These are phyloP conservation scores for Lacerta viridis DNA, from an alignment of 2,797 vertebrate genomes.

Conservation along the genomic window DNA sequence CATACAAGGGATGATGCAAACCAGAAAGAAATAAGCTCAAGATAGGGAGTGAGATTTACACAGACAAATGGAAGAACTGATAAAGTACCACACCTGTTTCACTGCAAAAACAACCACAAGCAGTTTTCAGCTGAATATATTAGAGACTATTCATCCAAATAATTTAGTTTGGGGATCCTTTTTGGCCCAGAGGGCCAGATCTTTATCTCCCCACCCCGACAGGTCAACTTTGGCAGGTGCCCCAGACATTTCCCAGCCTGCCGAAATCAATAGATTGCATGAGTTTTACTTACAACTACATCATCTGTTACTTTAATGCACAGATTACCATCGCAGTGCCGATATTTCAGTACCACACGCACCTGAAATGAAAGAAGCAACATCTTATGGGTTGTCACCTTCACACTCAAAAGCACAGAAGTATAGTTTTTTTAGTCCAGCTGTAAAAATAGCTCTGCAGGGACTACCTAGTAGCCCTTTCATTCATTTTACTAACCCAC, in stretches of 20 bases:
- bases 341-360: constrained; percentile 94
- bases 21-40: no score
- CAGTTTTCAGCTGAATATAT: background rate
- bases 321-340: constrained; percentile 95
- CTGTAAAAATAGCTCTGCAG: background rate
- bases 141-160: background rate
- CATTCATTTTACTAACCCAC: background rate
- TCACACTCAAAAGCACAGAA: background rate
- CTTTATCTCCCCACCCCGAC: no score
- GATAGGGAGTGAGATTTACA: no score
- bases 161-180: background rate
- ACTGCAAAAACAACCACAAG: background rate
- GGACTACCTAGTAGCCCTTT: background rate
- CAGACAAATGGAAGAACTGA: no score
- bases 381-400: constrained; percentile 37
- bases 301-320: constrained; percentile 98
- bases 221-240: no score
- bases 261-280: background rate
- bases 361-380: constrained; percentile 84
- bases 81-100: background rate
- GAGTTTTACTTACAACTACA: constrained; percentile 89
- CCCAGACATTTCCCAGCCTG: no score
- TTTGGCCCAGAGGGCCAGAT: no score
- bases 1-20: no score
- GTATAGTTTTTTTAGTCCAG: background rate